Evolutionary conservation across 2,797 vertebrate species (phyloP).

Genomic region (Lutjanus argentimaculatus): DNA sequence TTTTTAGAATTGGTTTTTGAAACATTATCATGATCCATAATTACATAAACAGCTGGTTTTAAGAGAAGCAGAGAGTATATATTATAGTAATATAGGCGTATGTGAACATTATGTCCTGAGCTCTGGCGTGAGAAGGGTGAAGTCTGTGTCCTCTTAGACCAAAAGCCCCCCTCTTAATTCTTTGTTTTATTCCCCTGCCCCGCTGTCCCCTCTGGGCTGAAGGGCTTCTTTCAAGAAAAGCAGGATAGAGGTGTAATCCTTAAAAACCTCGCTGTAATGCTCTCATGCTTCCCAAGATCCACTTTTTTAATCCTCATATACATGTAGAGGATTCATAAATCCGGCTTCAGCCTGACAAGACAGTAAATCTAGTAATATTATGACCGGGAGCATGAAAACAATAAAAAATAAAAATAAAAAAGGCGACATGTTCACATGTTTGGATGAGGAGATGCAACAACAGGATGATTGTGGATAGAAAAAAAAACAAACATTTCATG

Average conservation of each 20-base stretch:
- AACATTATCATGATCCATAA: conserved; percentile 1
- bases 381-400: conserved; percentile 22
- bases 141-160: conserved; percentile 45
- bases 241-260: conserved; percentile 85
- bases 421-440: conserved; percentile 52
- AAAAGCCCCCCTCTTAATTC: conserved; percentile 68
- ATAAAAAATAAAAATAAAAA: conserved; percentile 3
- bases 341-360: conserved; percentile 74
- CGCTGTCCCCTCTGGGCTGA: conserved; percentile 60
- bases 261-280: conserved; percentile 84
- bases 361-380: conserved; percentile 77
- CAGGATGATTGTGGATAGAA: conserved; percentile 32
- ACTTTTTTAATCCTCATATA: conserved; percentile 83
- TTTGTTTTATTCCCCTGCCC: conserved; percentile 72
- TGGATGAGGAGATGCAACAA: conserved; percentile 27
- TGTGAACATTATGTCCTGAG: conserved; percentile 18
- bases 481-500: conserved; percentile 39
- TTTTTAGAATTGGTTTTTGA: neutral
- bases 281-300: conserved; percentile 83
- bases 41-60: conserved; percentile 21
- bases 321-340: conserved; percentile 84
- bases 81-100: neutral
- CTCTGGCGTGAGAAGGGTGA: conserved; percentile 47
- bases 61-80: conserved; percentile 1
- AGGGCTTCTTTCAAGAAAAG: conserved; percentile 85